phyloP scores from a whole-genome alignment of 2,797 vertebrate genomes.

The Sebastes cheni region DNA sequence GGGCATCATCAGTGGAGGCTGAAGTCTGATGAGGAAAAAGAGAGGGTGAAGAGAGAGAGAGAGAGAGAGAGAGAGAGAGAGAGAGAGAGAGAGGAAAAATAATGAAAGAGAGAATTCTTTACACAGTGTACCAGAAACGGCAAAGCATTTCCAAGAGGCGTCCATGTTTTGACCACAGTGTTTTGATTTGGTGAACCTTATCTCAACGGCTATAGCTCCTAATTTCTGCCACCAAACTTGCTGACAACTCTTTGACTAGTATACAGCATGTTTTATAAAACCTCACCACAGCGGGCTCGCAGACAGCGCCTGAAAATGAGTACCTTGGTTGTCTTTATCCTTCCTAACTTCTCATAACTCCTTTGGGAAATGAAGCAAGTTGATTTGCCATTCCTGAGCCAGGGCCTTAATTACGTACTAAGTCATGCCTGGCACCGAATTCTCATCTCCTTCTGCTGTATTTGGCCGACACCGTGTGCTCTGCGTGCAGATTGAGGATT shows the following conservation, averaged over 20 bases:
- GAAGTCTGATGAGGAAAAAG: constrained; percentile 79
- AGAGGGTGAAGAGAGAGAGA: constrained; percentile 51
- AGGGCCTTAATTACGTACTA: constrained; percentile 83
- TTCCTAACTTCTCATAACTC: constrained; percentile 75
- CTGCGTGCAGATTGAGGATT: constrained; percentile 73
- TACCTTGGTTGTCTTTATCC: constrained; percentile 73
- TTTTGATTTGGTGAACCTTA: constrained; percentile 67
- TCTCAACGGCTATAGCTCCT: constrained; percentile 52
- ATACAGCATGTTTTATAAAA: constrained; percentile 21
- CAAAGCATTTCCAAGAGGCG: constrained; percentile 54
- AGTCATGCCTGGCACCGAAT: constrained; percentile 83
- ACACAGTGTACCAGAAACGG: constrained; percentile 49
- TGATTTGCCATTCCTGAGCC: constrained; percentile 81
- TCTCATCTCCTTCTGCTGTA: constrained; percentile 80
- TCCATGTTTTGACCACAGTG: constrained; percentile 65
- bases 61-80: neutral
- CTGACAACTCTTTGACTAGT: neutral
- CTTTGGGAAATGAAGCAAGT: constrained; percentile 77
- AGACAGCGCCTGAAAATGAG: constrained; percentile 42
- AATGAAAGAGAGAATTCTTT: constrained; percentile 60
- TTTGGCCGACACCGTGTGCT: constrained; percentile 77
- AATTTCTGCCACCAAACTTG: constrained; percentile 50
- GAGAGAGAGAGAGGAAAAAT: neutral
- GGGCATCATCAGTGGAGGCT: constrained; percentile 82
- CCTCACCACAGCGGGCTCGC: constrained; percentile 11